phyloP scores from a whole-genome alignment of 2,113 vertebrate species.

The Gallinago undulata region DNA sequence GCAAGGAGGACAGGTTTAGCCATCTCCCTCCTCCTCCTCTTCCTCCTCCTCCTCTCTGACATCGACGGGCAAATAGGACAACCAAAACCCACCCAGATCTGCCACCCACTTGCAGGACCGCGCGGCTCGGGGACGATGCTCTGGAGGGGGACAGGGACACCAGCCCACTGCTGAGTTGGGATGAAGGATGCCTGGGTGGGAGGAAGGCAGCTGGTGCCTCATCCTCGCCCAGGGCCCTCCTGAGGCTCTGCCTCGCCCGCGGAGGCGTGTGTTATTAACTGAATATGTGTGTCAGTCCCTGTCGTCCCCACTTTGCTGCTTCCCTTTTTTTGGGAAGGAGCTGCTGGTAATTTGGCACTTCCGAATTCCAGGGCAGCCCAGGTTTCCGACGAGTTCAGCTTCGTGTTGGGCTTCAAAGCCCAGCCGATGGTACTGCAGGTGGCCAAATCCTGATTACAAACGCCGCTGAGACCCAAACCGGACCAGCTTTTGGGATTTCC shows the following conservation, averaged over 20 bases:
- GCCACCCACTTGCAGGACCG: accelerated
- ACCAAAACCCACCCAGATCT: too few species aligned
- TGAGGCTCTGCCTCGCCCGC: background rate
- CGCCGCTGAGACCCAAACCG: background rate
- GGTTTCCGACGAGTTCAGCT: background rate
- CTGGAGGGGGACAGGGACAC: background rate
- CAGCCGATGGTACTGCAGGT: background rate
- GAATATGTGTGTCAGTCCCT: background rate
- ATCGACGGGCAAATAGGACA: accelerated
- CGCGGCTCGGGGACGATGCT: accelerated
- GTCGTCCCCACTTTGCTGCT: background rate
- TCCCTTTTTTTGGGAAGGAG: background rate
- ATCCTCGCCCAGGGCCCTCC: background rate
- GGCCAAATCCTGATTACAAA: background rate
- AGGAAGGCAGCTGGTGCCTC: background rate
- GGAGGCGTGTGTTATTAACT: background rate
- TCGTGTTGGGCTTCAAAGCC: background rate
- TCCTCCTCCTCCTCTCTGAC: background rate
- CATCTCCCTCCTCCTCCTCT: background rate
- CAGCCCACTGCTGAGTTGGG: background rate
- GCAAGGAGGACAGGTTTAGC: background rate
- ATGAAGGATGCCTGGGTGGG: background rate
- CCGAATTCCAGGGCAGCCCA: background rate
- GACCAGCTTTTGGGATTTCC: background rate
- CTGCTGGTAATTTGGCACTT: background rate